These are phyloP conservation scores for Andrena praecox DNA, from an alignment of 2,888 invertebrate species.

Conservation along the genomic window DNA sequence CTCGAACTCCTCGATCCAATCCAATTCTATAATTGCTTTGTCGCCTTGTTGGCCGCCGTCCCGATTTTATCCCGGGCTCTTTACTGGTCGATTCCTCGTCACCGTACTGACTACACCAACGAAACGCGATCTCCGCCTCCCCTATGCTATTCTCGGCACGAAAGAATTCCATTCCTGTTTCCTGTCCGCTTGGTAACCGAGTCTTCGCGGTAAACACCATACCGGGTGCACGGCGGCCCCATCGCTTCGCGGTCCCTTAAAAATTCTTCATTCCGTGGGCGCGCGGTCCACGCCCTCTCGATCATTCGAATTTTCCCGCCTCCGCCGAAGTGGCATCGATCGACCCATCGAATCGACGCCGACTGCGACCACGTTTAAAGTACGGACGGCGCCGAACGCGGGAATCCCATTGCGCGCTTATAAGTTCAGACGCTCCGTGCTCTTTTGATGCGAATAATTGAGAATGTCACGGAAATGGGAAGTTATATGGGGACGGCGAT, in stretches of 20 bases:
- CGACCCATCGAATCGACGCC: conserved; percentile 40
- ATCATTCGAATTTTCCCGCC: conserved; percentile 60
- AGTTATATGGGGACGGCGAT: too few species aligned
- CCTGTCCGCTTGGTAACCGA: conserved; percentile 74
- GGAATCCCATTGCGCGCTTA: too few species aligned
- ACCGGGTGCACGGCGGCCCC: not conserved
- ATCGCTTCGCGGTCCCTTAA: not conserved
- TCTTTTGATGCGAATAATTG: too few species aligned
- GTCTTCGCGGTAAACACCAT: conserved; percentile 72
- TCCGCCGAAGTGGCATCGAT: not conserved
- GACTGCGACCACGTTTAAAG: not conserved
- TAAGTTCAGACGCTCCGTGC: too few species aligned
- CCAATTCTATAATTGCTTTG: conserved; percentile 84
- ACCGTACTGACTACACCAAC: conserved; percentile 71
- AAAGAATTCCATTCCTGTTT: conserved; percentile 80
- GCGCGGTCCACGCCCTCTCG: not conserved
- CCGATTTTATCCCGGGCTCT: conserved; percentile 78
- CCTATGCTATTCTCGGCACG: conserved; percentile 82
- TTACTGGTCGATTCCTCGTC: conserved; percentile 77
- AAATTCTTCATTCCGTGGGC: conserved; percentile 12
- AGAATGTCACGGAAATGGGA: too few species aligned
- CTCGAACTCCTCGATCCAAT: conserved; percentile 81
- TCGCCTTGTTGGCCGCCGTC: conserved; percentile 82
- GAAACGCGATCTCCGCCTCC: conserved; percentile 84
- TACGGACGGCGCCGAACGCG: too few species aligned